phyloP scores from a whole-genome alignment of 2,888 invertebrate genomes.

The Pegoplata infirma region DNA sequence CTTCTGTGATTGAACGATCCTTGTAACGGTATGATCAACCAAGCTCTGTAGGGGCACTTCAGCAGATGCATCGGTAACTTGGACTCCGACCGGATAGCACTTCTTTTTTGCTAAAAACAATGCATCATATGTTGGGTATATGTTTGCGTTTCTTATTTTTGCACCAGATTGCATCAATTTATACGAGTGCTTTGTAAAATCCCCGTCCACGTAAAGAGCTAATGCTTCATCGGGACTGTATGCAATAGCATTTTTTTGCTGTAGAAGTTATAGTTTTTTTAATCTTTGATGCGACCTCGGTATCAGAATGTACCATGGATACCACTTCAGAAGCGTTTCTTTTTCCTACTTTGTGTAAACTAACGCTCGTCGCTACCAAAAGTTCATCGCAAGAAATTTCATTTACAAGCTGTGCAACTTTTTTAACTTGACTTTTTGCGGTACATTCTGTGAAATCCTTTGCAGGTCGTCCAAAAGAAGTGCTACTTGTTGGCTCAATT shows the following conservation, averaged over 20 bases:
- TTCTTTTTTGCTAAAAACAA: too few relatives aligned
- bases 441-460: too few relatives aligned
- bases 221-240: neutral
- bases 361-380: neutral
- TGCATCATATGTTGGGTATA: too few relatives aligned
- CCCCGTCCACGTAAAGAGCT: too few relatives aligned
- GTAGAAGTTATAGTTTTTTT: constrained; percentile 3
- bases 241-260: neutral
- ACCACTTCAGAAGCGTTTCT: too few relatives aligned
- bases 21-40: constrained; percentile 23
- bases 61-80: too few relatives aligned
- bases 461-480: too few relatives aligned
- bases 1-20: constrained; percentile 12
- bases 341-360: constrained; percentile 13
- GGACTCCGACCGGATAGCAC: too few relatives aligned
- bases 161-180: too few relatives aligned
- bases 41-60: constrained; percentile 10
- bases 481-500: too few relatives aligned
- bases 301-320: neutral
- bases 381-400: constrained; percentile 8
- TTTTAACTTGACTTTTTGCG: neutral
- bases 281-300: constrained; percentile 3
- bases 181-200: too few relatives aligned
- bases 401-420: constrained; percentile 1
- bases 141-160: too few relatives aligned